A percentile compares a stretch with the other conserved stretches of the same genome.
These are phyloP conservation scores for Phrynocephalus versicolor DNA, from an alignment of 2,113 vertebrate genomes.

Conservation along the genomic window DNA sequence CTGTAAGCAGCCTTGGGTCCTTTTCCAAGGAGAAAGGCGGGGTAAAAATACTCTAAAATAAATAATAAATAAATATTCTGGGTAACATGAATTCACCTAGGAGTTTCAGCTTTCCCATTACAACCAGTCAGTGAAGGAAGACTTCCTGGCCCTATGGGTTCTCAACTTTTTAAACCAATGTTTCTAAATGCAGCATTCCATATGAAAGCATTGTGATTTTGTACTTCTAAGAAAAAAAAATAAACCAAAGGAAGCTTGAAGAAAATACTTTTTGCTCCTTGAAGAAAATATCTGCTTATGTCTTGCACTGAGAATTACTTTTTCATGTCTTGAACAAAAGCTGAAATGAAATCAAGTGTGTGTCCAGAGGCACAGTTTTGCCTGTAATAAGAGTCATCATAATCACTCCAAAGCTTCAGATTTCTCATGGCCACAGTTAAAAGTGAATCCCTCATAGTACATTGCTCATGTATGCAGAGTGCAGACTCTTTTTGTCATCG, in stretches of 20 bases:
- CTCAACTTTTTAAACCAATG: too few species aligned
- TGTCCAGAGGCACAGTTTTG: not conserved
- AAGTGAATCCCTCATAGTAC: not conserved
- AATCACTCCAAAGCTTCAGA: not conserved
- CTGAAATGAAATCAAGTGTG: not conserved
- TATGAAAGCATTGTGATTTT: not conserved
- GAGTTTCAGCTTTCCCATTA: too few species aligned
- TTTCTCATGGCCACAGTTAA: not conserved
- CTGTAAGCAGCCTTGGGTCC: too few species aligned
- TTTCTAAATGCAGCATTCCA: not conserved
- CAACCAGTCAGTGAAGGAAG: too few species aligned
- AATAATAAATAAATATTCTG: too few species aligned
- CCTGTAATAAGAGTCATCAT: not conserved
- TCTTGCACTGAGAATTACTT: not conserved
- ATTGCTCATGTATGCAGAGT: not conserved
- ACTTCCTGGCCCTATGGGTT: too few species aligned
- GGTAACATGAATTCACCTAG: too few species aligned
- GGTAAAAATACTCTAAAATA: too few species aligned
- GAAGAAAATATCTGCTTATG: not conserved
- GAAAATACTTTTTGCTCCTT: too few species aligned
- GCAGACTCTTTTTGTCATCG: constrained; percentile 12
- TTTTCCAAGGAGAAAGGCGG: too few species aligned
- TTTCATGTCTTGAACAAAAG: constrained; percentile 1
- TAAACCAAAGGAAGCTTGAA: not conserved
- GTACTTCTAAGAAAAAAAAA: not conserved